Base-by-base conservation (phyloP, 2,888 invertebrate genomes). In the Tromatobia lineatoria region DNA sequence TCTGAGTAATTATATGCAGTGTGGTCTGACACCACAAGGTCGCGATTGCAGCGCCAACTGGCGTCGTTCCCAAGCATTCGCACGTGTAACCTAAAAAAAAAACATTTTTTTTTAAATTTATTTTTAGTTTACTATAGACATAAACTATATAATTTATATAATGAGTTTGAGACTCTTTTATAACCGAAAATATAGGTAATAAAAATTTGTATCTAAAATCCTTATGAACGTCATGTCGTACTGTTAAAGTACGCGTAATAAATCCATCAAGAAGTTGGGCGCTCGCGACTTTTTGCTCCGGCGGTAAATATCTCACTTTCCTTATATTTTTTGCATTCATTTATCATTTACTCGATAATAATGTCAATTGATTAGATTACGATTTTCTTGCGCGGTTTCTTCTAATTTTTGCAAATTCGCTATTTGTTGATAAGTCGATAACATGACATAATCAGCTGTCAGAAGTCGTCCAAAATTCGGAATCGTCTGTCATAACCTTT, bases 131-230 rank as follows among this genome's bases (percentile, higher is more conserved):
- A 61, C n/a, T 3, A 47, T 61, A 74, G 47, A 25, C 59, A 59
- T 50, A 75, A 76, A 59, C 66, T 34, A 52, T 23, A 29, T 67
- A 71, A 59, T 82, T 82, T 75, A 79, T 79, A 54, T 79, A 79
- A 83, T 64, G 50, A 20, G 25, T n/a, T 42, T 47, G 38, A 11
- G 50, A 52, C 18, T 15, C 13, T 52, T 64, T 66, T 42, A 25
- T 18, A 29, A 34, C 7, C 13, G 10, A 34, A 76, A 7, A n/a
- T 52, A 67, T 61, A 71, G 71, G 29, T 59, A 52, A 57, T 64
- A 70, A 50, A 20, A 38, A 38, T 25, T 10, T 29, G 25, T 10
- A 66, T 38, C 59, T 18, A 10, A 64, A 7, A 29, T n/a, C 13
- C 18, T 13, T 23, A 15, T 50, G 57, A 71, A 25, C 18, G 15